A percentile compares a stretch with the other conserved stretches of the same genome.
Conservation (phyloP, 2,113 vertebrate species). For the Elachura formosa region DNA sequence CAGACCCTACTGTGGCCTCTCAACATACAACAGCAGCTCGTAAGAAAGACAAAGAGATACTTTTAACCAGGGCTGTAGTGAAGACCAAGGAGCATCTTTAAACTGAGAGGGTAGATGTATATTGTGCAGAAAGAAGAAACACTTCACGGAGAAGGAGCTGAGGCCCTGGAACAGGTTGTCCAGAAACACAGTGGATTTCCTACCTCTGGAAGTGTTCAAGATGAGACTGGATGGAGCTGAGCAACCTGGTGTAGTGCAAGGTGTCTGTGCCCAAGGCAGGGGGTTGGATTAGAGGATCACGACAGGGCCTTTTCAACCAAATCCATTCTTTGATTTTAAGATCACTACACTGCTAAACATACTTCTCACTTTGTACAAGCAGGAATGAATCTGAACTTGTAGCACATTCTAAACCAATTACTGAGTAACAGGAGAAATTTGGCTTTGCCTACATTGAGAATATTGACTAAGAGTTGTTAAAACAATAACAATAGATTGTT, state of each 20-base stretch:
- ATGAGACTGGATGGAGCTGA: neutral
- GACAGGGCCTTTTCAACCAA: neutral
- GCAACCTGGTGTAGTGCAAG: neutral
- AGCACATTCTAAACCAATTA: neutral
- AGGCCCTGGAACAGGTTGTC: neutral
- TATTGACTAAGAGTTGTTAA: neutral
- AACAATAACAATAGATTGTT: too few species aligned
- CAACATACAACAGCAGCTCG: neutral
- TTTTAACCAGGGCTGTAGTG: neutral
- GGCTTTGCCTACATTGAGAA: neutral
- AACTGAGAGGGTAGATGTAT: neutral
- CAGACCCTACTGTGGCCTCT: neutral
- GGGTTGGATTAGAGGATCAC: neutral
- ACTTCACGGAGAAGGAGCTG: neutral
- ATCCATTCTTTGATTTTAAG: neutral
- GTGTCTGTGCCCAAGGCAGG: neutral
- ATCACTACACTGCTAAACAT: neutral
- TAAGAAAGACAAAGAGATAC: neutral
- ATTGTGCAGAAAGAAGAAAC: neutral
- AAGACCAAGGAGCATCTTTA: neutral
- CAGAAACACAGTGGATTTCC: neutral
- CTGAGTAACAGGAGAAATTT: neutral
- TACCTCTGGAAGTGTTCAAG: neutral
- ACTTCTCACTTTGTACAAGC: neutral
- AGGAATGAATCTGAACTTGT: neutral